phyloP scores from a whole-genome alignment of 53 echinoderm and acorn worm genomes.

The Henricia sp. region DNA sequence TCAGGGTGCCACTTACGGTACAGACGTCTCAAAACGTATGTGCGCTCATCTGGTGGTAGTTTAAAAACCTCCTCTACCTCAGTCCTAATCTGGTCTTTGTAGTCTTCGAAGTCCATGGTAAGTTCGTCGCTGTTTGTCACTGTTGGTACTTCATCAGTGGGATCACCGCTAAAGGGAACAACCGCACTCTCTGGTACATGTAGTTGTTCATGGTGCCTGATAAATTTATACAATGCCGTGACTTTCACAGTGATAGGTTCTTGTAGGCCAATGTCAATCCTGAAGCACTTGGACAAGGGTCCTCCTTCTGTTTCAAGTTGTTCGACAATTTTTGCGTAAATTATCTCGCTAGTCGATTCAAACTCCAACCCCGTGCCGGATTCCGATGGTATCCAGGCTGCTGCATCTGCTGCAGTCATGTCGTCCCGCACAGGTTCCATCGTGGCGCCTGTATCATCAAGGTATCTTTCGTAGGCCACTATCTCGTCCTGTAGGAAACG shows the following conservation, averaged over 20 bases:
- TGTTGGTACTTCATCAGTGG: no score
- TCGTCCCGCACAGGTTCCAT: no score
- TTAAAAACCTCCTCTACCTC: conserved; percentile 43
- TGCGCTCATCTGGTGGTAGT: conserved; percentile 53
- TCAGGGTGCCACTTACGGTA: conserved; percentile 79
- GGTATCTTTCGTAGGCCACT: conserved; percentile 62
- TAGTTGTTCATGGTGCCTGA: background rate
- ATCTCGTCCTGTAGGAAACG: conserved; percentile 64
- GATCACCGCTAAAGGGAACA: no score
- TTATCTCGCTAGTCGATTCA: background rate
- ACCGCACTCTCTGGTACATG: no score
- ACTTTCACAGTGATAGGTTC: conserved; percentile 45
- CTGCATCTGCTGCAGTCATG: no score
- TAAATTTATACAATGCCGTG: conserved; percentile 47
- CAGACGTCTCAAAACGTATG: conserved; percentile 55
- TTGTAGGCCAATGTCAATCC: conserved; percentile 48
- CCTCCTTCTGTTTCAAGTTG: background rate
- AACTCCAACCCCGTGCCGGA: no score
- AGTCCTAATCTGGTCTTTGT: conserved; percentile 23
- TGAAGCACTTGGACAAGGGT: background rate
- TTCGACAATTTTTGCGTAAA: conserved; percentile 52
- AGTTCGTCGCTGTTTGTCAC: background rate
- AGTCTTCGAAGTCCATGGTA: background rate
- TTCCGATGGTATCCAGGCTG: background rate
- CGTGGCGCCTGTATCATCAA: no score